phyloP scores from a whole-genome alignment of 2,888 invertebrate species.

The Lithophane ornitopus region DNA sequence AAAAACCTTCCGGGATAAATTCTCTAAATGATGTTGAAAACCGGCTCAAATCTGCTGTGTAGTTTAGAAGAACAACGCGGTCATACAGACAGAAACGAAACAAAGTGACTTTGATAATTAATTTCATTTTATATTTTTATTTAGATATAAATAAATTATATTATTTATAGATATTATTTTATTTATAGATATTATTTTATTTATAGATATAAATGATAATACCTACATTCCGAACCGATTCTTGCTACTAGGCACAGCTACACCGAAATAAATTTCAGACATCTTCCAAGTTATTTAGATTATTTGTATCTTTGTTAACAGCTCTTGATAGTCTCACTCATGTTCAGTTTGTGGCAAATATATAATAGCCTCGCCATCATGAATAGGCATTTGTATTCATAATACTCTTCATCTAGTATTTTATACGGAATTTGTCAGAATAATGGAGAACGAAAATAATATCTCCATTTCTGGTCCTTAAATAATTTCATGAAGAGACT shows the following conservation, averaged over 20 bases:
- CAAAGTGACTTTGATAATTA: too few relatives aligned
- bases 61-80: too few relatives aligned
- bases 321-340: slow-evolving; percentile 25
- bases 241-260: neutral
- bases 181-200: too few relatives aligned
- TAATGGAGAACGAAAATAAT: slow-evolving; percentile 8
- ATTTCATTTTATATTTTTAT: too few relatives aligned
- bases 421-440: slow-evolving; percentile 17
- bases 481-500: neutral
- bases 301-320: slow-evolving; percentile 18
- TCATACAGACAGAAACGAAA: too few relatives aligned
- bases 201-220: too few relatives aligned
- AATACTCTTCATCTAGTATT: slow-evolving; percentile 31
- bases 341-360: slow-evolving; percentile 43
- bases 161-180: too few relatives aligned
- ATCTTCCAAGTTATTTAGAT: slow-evolving; percentile 2
- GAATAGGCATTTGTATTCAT: slow-evolving; percentile 44
- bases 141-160: too few relatives aligned
- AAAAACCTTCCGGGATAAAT: too few relatives aligned
- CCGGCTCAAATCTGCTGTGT: too few relatives aligned
- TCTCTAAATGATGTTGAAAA: too few relatives aligned
- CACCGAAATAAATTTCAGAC: neutral
- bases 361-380: slow-evolving; percentile 21
- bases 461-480: slow-evolving; percentile 1
- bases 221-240: neutral